Percentiles rank a stretch among this genome's conserved stretches.
Evolutionary conservation across 2,797 vertebrate species (phyloP).

Genomic region (Sebastes minor): DNA sequence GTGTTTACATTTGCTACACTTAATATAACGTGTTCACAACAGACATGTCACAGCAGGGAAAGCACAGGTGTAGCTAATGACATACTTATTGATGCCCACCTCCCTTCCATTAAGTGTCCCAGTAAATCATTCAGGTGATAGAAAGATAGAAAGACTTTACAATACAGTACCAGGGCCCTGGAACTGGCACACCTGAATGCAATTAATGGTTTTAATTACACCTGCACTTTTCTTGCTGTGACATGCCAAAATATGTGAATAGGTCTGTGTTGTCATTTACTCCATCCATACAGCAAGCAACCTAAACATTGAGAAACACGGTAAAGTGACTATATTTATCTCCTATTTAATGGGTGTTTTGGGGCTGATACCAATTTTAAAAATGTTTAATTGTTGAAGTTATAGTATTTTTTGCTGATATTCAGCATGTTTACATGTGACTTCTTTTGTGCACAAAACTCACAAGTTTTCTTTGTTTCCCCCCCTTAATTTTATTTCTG

Average conservation of each 20-base stretch:
- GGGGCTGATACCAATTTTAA: not conserved
- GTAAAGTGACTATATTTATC: not conserved
- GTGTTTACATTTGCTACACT: too few species aligned
- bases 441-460: not conserved
- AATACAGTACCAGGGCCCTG: not conserved
- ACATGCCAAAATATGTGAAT: not conserved
- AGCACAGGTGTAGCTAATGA: not conserved
- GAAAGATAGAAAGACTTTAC: not conserved
- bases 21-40: too few species aligned
- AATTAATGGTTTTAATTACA: not conserved
- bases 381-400: not conserved
- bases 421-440: not conserved
- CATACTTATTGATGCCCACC: not conserved
- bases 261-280: not conserved
- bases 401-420: not conserved
- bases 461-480: not conserved
- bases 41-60: not conserved
- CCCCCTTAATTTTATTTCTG: not conserved
- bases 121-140: conserved; percentile 7
- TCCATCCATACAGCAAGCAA: not conserved
- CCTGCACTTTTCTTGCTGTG: not conserved
- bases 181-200: not conserved
- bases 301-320: not conserved
- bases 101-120: not conserved
- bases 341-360: not conserved